Conservation (phyloP, 2,113 vertebrate species). For the Anoplopoma fimbria region DNA sequence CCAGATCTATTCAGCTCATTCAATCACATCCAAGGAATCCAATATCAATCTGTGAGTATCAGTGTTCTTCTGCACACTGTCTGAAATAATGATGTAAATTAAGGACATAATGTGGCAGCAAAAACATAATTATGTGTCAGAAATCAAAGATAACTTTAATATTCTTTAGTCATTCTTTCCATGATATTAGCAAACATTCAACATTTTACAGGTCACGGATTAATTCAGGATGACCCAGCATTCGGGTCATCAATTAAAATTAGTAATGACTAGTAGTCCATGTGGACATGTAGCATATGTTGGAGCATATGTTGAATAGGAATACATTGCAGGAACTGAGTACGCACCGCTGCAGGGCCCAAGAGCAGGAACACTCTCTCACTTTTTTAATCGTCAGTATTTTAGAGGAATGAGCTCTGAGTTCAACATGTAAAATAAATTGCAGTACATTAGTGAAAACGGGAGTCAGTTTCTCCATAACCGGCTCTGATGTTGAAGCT, state of each 20-base stretch:
- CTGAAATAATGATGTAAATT: conserved; percentile 47
- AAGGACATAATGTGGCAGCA: conserved; percentile 23
- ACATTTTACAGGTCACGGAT: not conserved
- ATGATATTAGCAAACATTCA: conserved; percentile 2
- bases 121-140: conserved; percentile 12
- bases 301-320: conserved; percentile 67
- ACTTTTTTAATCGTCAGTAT: not conserved
- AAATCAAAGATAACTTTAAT: conserved; percentile 15
- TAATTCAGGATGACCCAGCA: conserved; percentile 55
- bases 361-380: conserved; percentile 21
- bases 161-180: not conserved
- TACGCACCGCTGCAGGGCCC: conserved; percentile 46
- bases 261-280: conserved; percentile 58
- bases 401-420: conserved; percentile 8
- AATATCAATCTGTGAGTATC: conserved; percentile 39
- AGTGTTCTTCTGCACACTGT: conserved; percentile 26
- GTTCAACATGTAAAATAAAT: conserved; percentile 11
- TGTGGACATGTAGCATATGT: conserved; percentile 67
- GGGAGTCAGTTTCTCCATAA: conserved; percentile 5
- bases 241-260: conserved; percentile 64
- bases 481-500: conserved; percentile 6
- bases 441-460: not conserved
- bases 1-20: conserved; percentile 23
- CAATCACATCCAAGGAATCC: conserved; percentile 43
- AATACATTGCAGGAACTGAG: conserved; percentile 53